A percentile compares a stretch with the other conserved stretches of the same genome.
These are phyloP conservation scores for Ctenopoma multispine DNA, from an alignment of 2,797 vertebrate species.

Conservation along the genomic window DNA sequence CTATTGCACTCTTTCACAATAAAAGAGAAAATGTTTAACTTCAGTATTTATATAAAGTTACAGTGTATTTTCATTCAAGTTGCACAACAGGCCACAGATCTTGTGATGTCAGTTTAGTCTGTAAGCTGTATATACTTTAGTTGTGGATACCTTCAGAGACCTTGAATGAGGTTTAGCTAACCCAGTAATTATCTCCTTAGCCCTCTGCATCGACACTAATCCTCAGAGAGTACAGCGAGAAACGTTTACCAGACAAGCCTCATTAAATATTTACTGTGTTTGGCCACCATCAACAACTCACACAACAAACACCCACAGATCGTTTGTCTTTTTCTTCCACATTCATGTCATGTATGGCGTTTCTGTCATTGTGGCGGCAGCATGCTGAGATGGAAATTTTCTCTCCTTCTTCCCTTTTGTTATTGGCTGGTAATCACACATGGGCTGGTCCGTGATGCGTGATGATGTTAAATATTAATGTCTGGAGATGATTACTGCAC, in stretches of 20 bases:
- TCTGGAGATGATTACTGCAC: conserved; percentile 72
- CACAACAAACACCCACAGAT: conserved; percentile 73
- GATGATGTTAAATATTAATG: conserved; percentile 84
- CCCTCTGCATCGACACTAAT: conserved; percentile 69
- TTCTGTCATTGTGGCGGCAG: conserved; percentile 11
- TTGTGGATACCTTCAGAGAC: conserved; percentile 54
- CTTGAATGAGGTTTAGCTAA: conserved; percentile 69
- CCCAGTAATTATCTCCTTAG: conserved; percentile 76
- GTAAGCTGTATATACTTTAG: conserved; percentile 22
- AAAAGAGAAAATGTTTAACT: too few species aligned
- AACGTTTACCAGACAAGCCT: conserved; percentile 72
- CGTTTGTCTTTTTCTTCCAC: conserved; percentile 28
- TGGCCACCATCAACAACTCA: conserved; percentile 73
- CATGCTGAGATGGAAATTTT: conserved; percentile 23
- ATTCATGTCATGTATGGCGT: conserved; percentile 43
- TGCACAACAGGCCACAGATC: background rate
- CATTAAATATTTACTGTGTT: conserved; percentile 82
- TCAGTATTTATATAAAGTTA: background rate
- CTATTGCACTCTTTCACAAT: background rate
- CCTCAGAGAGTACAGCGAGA: conserved; percentile 60
- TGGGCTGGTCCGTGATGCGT: conserved; percentile 49
- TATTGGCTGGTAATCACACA: conserved; percentile 67
- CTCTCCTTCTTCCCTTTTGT: conserved; percentile 24
- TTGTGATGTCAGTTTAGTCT: conserved; percentile 28
- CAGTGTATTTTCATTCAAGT: background rate